Base-by-base conservation (phyloP, 2,888 invertebrate genomes). In the Rhimphoctona megacephalus region DNA sequence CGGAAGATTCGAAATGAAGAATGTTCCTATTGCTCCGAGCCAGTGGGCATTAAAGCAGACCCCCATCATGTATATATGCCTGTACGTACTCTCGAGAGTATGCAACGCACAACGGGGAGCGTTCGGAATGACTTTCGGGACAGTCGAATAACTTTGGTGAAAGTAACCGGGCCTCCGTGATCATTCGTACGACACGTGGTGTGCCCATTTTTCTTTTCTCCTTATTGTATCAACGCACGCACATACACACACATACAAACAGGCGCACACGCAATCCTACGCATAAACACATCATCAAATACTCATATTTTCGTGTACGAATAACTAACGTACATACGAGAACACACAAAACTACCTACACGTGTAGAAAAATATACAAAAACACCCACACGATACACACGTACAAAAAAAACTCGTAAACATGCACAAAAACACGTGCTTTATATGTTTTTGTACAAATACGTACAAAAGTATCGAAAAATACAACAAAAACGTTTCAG, bases 121-220 rank as follows among this genome's bases (percentile, higher is more conserved):
- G 67, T n/a, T 67, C 66, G 73, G 57, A 74, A 84, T 80, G 80
- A 49, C 74, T 78, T 78, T 80, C 76, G 74, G 49, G 74, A 74
- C 74, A 76, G 73, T 73, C 85, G 85, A 85, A 85, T 85, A 85
- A 70, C 85, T 85, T 36, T 9, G 85, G 85, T 81, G 85, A 85
- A 85, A 85, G 85, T 85, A 19, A 61, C 76, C 54, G 57, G 54
- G 46, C 22, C 39, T 46, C 17, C 67, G 33, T n/a, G 33, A 33
- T 78, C 19, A 30, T 76, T 30, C 39, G 57, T 74, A 74, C 39
- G 61, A 61, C 64, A 33, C 49, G 64, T 30, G 30, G 43, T 61
- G 64, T 46, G 43, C 46, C 39, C 43, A 36, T 77, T 64, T 49
- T 33, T 30, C 30, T 52, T 73, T 46, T 30, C 43, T 70, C 70